Evolutionary conservation across 2,888 invertebrate species (phyloP), one percentile per base, ranked within the genome.

Genomic region (Tachina fera): DNA sequence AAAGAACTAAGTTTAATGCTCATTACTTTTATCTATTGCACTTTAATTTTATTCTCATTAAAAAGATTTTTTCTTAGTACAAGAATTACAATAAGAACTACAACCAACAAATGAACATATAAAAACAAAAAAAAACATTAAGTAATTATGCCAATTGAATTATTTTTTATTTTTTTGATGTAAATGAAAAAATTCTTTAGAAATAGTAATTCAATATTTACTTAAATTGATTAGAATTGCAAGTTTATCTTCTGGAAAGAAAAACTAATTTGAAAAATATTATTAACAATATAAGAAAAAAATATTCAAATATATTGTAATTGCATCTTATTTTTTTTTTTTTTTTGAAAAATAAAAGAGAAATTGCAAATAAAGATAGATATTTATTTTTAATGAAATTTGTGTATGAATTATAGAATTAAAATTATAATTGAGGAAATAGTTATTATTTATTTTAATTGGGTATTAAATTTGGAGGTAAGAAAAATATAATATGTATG

Each of bases 161-260:
- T 22, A 61, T 49, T 56, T 53, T 56, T 53, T 47, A 16, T 70
- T 49, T 56, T 53, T 56, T 53, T 47, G 19, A n/a, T 11, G 3
- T 16, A 9, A 9, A 14, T 5, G 6, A 45, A 19, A 68, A 16
- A 43, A 14, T 19, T 11, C 4, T 41, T 8, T 9, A n/a, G 11
- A 16, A 53, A 19, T 43, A 51, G 19, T 41, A 65, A 13, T 80
- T 74, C 51, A 74, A 80, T 74, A 80, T 80, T 74, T 80, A 67
- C 67, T 80, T 60, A 67, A 80, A 74, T 74, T 74, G 49, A 74
- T 80, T 60, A 67, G 16, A 80, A 74, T 43, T 22, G 16, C 16
- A 49, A 67, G 13, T 39, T 11, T 71, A 58, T 14, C 47, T 16
- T 58, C 14, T 68, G 13, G 5, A 45, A 31, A 43, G 47, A 31